These are phyloP conservation scores for Florisuga fusca DNA, from an alignment of 2,797 vertebrate genomes.

Conservation along the genomic window DNA sequence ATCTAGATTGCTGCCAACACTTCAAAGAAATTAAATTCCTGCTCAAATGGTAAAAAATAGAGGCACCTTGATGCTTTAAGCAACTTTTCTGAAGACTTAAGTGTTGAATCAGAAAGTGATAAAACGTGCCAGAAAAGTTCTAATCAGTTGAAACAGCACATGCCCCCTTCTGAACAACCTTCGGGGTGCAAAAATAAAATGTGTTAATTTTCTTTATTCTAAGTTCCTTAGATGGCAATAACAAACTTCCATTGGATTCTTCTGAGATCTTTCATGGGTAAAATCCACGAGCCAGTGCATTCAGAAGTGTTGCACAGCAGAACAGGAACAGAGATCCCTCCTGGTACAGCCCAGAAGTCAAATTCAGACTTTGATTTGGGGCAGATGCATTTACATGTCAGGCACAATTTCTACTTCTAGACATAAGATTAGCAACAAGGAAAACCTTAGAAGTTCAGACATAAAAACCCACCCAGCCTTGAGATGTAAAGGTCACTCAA, in stretches of 20 bases:
- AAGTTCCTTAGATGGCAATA: constrained; percentile 22
- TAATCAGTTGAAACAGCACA: neutral
- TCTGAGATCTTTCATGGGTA: neutral
- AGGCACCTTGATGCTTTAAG: neutral
- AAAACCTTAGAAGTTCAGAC: neutral
- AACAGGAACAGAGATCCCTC: neutral
- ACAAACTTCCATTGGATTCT: neutral
- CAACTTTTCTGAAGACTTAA: constrained; percentile 27
- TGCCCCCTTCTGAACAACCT: neutral
- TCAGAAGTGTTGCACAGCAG: neutral
- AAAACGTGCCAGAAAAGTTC: constrained; percentile 15
- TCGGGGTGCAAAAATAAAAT: constrained; percentile 25
- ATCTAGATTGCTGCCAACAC: constrained; percentile 7
- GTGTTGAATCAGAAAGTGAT: constrained; percentile 36
- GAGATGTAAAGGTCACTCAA: neutral
- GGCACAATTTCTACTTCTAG: neutral
- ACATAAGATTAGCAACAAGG: neutral
- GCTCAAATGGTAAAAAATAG: neutral
- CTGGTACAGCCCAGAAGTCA: neutral
- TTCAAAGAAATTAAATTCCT: constrained; percentile 12
- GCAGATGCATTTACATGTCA: constrained; percentile 2
- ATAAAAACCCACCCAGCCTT: neutral
- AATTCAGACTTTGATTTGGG: neutral
- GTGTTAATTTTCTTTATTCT: neutral
- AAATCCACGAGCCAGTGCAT: neutral